These are phyloP conservation scores for Entelurus aequoreus DNA, from an alignment of 2,113 vertebrate genomes.

Conservation along the genomic window DNA sequence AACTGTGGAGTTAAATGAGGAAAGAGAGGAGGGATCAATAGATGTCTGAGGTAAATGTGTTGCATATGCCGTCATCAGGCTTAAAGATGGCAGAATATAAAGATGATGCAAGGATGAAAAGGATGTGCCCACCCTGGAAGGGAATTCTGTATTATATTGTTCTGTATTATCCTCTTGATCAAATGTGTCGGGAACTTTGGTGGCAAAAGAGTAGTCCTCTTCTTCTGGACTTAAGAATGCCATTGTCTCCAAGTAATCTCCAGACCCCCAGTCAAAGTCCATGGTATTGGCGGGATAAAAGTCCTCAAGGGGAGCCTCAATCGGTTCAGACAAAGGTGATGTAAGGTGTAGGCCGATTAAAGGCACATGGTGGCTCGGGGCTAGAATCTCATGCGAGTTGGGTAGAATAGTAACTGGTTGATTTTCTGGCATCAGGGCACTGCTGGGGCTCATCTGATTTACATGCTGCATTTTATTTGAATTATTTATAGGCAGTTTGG, in stretches of 20 bases:
- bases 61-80: conserved; percentile 36
- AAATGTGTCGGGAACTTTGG: conserved; percentile 68
- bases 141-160: conserved; percentile 80
- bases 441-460: conserved; percentile 30
- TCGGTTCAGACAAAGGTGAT: conserved; percentile 63
- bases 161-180: conserved; percentile 79
- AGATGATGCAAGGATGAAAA: conserved; percentile 66
- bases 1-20: conserved; percentile 24
- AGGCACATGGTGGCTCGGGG: conserved; percentile 67
- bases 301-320: conserved; percentile 62
- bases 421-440: conserved; percentile 23
- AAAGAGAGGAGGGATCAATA: conserved; percentile 28
- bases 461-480: conserved; percentile 27
- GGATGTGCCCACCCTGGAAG: conserved; percentile 73
- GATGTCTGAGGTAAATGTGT: conserved; percentile 13
- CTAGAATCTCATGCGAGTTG: conserved; percentile 37
- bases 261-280: conserved; percentile 81
- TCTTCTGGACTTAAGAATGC: conserved; percentile 61
- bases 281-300: conserved; percentile 65
- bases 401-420: conserved; percentile 31
- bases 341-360: conserved; percentile 54
- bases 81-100: conserved; percentile 25
- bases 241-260: conserved; percentile 80
- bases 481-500: conserved; percentile 30
- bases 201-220: conserved; percentile 60